Evolutionary conservation across 2,797 vertebrate species (phyloP), one percentile per base, ranked within the genome.

Genomic region (Percopsis omiscomaycus): DNA sequence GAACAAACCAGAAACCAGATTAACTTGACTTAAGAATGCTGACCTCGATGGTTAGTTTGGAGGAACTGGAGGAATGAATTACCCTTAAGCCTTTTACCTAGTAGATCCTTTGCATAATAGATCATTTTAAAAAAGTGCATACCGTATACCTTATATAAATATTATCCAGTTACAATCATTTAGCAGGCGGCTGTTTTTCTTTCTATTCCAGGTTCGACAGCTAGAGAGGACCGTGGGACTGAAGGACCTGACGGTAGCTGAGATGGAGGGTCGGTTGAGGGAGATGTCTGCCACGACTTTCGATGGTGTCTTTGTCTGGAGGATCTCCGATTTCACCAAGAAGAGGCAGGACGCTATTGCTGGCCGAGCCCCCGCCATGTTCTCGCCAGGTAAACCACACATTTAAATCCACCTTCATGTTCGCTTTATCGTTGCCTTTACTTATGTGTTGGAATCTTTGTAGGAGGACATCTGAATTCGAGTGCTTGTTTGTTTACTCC

Each of bases 291-390:
- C 94, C 0, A 94, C 95, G 16, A 97, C 96, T 51, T 96, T 94
- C 0, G 96, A 99, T 0, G 98, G 98, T 0, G 87, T 98, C 69
- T 98, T 99, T 58, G 79, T 99, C 76, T 99, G 97, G 98, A 96
- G 96, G 88, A 98, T 99, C 66, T 93, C 95, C 0, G 96, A 98
- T 61, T 95, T 98, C 15, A 92, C 92, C 73, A 92, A 96, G 78
- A 98, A 96, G 79, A 94, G 96, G 44, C 96, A 97, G 84, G 98
- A 99, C 5, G 98, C 98, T 0, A 92, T 97, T 3, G 92, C 95
- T 0, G 96, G 97, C 42, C 93, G 95, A 59, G 94, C 94, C 0
- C 95, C 96, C 0, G 98, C 98, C 54, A 97, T 98, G 94, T 99
- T 98, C 86, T 99, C 98, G 30, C 95, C 89, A 68, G 89, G 89